A percentile compares a stretch with the other conserved stretches of the same genome.
phyloP scores from a whole-genome alignment of 2,888 invertebrate genomes.

The Eupithecia vulgata region DNA sequence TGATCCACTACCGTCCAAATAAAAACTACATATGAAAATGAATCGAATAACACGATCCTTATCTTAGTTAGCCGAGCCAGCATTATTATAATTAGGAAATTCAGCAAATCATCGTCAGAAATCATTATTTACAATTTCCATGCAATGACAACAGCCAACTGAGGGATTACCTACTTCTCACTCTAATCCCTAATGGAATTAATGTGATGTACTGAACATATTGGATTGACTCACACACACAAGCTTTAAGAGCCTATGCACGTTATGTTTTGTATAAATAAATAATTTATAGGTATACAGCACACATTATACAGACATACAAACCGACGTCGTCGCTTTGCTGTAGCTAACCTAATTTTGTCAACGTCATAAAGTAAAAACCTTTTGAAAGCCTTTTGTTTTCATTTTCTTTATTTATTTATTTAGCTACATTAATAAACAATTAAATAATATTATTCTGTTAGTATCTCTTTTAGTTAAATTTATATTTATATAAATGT shows the following conservation, averaged over 20 bases:
- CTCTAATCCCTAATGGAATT: conserved; percentile 63
- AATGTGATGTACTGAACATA: conserved; percentile 51
- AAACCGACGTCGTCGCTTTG: neutral
- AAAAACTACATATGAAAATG: conserved; percentile 32
- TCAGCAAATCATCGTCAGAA: conserved; percentile 72
- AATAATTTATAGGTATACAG: neutral
- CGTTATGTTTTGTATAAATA: neutral
- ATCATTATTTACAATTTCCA: conserved; percentile 71
- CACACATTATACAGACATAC: neutral
- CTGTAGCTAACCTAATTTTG: neutral
- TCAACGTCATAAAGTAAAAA: neutral
- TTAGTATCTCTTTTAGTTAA: too few species aligned
- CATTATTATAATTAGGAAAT: conserved; percentile 71
- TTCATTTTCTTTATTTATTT: too few species aligned
- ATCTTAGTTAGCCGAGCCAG: conserved; percentile 45
- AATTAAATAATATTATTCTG: too few species aligned
- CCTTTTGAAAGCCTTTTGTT: neutral
- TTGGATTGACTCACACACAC: conserved; percentile 56
- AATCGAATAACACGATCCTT: conserved; percentile 52
- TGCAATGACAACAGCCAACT: conserved; percentile 49
- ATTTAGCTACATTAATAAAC: neutral
- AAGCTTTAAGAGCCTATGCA: conserved; percentile 30
- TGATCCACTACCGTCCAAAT: neutral
- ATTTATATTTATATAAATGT: too few species aligned
- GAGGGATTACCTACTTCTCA: conserved; percentile 48